phyloP scores from a whole-genome alignment of 1,140 invertebrate genomes.

The Harlomillsia oculata region DNA sequence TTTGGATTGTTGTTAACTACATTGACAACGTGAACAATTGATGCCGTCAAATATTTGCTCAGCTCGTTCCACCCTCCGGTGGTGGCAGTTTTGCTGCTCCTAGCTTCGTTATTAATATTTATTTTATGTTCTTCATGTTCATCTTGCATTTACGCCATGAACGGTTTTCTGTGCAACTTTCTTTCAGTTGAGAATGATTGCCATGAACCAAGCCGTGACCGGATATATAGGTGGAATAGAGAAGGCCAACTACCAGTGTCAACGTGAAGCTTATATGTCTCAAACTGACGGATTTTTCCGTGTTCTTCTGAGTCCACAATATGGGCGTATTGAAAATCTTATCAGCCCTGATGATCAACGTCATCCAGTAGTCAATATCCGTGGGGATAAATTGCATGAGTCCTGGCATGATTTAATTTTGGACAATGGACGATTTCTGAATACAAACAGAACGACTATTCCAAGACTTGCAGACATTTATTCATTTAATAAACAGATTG shows the following conservation, averaged over 20 bases:
- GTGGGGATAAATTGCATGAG: no score
- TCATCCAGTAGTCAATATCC: no score
- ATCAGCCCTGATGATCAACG: no score
- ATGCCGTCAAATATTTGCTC: neutral
- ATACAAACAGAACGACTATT: no score
- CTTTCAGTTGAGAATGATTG: slow-evolving; percentile 83
- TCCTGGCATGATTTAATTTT: no score
- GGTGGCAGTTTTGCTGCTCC: no score
- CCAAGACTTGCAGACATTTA: no score
- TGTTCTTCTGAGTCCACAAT: neutral
- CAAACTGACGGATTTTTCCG: neutral
- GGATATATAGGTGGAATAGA: slow-evolving; percentile 64
- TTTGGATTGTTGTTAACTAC: neutral
- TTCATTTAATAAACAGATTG: no score
- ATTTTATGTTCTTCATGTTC: neutral
- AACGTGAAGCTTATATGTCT: neutral
- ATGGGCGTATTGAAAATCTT: no score
- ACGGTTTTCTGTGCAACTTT: neutral
- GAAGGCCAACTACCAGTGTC: neutral
- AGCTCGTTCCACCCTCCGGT: neutral
- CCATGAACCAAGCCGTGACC: slow-evolving; percentile 78
- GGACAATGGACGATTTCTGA: no score
- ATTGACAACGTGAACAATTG: neutral
- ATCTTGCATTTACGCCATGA: neutral
- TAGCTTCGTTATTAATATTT: no score